These are phyloP conservation scores for Dynastes maya DNA, from an alignment of 2,888 invertebrate species.

Conservation along the genomic window DNA sequence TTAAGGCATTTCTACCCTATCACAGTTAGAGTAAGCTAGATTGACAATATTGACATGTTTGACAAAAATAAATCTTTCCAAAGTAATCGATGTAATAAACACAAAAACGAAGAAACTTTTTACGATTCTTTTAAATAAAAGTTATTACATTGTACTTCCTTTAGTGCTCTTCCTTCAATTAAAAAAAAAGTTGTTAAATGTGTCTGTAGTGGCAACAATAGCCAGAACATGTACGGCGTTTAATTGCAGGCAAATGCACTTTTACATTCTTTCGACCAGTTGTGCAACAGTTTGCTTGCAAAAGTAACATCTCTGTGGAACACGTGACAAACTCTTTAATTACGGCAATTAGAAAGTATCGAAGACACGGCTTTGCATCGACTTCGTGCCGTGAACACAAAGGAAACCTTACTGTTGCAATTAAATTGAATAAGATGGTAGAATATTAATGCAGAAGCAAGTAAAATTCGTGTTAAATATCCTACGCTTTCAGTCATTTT, in stretches of 20 bases:
- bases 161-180: neutral
- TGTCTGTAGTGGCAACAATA: neutral
- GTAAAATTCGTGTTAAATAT: neutral
- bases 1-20: constrained; percentile 41
- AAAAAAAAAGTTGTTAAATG: constrained; percentile 2
- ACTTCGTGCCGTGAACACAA: neutral
- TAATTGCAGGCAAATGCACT: neutral
- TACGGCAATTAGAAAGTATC: constrained; percentile 20
- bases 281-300: constrained; percentile 5
- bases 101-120: neutral
- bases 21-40: constrained; percentile 10
- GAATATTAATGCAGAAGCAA: constrained; percentile 10
- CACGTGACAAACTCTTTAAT: constrained; percentile 18
- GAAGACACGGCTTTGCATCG: neutral
- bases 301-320: neutral
- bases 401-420: neutral
- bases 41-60: constrained; percentile 33
- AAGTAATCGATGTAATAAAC: neutral
- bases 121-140: too few relatives aligned
- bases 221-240: neutral
- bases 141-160: too few relatives aligned
- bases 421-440: neutral
- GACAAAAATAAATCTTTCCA: neutral
- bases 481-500: neutral
- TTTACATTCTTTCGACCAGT: constrained; percentile 4